A percentile compares a stretch with the other conserved stretches of the same genome.
Conservation (phyloP, 2,113 vertebrate species). For the Physeter macrocephalus region DNA sequence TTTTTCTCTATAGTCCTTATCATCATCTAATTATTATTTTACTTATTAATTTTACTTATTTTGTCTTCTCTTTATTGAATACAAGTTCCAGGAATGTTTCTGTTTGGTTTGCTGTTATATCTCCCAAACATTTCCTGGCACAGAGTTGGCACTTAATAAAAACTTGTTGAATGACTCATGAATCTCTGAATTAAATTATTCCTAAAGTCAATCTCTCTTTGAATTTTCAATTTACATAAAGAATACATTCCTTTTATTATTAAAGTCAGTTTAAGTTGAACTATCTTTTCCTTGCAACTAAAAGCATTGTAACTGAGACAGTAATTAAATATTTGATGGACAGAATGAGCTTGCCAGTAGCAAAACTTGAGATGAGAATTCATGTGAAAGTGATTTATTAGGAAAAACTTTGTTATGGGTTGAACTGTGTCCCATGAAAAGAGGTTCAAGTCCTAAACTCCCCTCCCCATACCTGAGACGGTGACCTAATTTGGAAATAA, state of each 20-base stretch:
- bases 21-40: background rate
- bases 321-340: slow-evolving; percentile 4
- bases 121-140: background rate
- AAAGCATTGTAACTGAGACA: background rate
- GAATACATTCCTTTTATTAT: background rate
- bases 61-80: background rate
- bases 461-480: too few relatives aligned
- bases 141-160: background rate
- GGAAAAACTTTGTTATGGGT: background rate
- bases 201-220: background rate
- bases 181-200: background rate
- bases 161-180: background rate
- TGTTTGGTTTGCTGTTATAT: background rate
- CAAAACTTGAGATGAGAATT: background rate
- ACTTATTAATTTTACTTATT: background rate
- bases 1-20: background rate
- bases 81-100: background rate
- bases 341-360: background rate
- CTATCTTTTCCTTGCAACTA: background rate
- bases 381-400: background rate
- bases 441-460: background rate
- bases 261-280: background rate
- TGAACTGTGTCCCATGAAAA: background rate
- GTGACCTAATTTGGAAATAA: background rate
- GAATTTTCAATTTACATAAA: slow-evolving; percentile 28